Evolutionary conservation across 2,888 invertebrate genomes (phyloP), one percentile per base, ranked within the genome.

Genomic region (Hedychridium roseum): DNA sequence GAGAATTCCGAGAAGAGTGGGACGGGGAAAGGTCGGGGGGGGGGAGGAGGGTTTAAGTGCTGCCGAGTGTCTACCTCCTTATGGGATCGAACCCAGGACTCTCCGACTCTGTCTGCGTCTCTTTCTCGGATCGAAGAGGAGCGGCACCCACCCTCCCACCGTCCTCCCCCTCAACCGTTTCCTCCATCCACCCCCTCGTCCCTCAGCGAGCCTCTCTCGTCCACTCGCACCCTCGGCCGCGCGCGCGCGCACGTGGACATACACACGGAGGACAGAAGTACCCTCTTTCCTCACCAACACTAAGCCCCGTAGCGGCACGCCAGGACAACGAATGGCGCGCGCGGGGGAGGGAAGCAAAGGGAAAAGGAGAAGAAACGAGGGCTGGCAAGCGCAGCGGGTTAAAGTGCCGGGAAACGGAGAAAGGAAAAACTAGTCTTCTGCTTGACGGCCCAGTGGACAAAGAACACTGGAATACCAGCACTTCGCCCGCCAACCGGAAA

Each of bases 41-140:
- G 46, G 45, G 50, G 49, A 43, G 54, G 65, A 62, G 71, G 71
- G 68, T 69, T 73, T 75, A 75, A 76, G 76, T 75, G 76, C 70
- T 71, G 70, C 68, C 68, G 69, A 75, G 75, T 73, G 72, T 76
- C 74, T 78, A 72, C 66, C 68, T 72, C 68, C 74, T 71, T 73
- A 70, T 68, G 71, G 70, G 68, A 71, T 74, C 71, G 72, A 75
- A 73, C 68, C 68, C 60, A 54, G 51, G 54, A 55, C 55, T 60
- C 54, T 49, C 31, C 31, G n/a, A 7, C 7, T 17, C 36, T 62
- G 54, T 63, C 64, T 59, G 60, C 64, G 66, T 76, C 74, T 74
- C 74, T 71, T 74, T 74, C 73, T 73, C 71, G 75, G 77, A 75
- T 76, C 76, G 77, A 77, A 76, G 68, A 67, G 45, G 59, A 57